A percentile compares a stretch with the other conserved stretches of the same genome.
These are phyloP conservation scores for Mythimna ferrago DNA, from an alignment of 2,888 invertebrate genomes.

Conservation along the genomic window DNA sequence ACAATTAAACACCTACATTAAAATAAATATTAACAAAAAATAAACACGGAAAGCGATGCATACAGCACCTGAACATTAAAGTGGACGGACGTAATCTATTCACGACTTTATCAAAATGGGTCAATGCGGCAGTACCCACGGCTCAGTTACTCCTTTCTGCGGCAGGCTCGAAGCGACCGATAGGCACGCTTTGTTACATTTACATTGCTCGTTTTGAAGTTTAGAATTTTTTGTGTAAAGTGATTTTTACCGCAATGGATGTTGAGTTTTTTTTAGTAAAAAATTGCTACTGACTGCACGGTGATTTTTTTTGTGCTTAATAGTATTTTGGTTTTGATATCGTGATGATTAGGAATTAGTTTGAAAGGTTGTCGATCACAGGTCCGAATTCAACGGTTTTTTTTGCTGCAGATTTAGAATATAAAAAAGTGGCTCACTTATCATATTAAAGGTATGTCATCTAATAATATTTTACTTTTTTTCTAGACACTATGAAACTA, in stretches of 20 bases:
- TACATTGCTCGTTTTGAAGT: slow-evolving; percentile 68
- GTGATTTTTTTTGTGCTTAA: background rate
- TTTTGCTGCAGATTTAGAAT: no score
- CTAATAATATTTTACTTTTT: no score
- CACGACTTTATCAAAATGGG: slow-evolving; percentile 88
- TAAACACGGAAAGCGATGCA: slow-evolving; percentile 64
- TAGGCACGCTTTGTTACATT: slow-evolving; percentile 74
- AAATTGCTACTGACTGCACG: background rate
- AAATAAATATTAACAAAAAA: slow-evolving; percentile 54
- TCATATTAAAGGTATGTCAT: no score
- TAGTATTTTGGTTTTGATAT: slow-evolving; percentile 15
- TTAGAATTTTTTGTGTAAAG: slow-evolving; percentile 4
- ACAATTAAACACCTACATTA: slow-evolving; percentile 23
- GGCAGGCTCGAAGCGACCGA: slow-evolving; percentile 73
- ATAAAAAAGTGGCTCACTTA: no score
- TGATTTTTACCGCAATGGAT: slow-evolving; percentile 40
- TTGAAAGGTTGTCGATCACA: background rate
- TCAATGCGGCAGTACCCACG: slow-evolving; percentile 84
- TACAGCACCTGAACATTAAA: slow-evolving; percentile 75
- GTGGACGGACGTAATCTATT: slow-evolving; percentile 84
- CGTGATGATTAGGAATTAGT: slow-evolving; percentile 10
- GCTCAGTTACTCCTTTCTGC: slow-evolving; percentile 73
- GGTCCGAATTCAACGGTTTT: background rate
- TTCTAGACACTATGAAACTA: no score
- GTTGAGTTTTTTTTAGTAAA: background rate